Base-by-base conservation (phyloP, 1,140 invertebrate species). In the Diabrotica undecimpunctata region DNA sequence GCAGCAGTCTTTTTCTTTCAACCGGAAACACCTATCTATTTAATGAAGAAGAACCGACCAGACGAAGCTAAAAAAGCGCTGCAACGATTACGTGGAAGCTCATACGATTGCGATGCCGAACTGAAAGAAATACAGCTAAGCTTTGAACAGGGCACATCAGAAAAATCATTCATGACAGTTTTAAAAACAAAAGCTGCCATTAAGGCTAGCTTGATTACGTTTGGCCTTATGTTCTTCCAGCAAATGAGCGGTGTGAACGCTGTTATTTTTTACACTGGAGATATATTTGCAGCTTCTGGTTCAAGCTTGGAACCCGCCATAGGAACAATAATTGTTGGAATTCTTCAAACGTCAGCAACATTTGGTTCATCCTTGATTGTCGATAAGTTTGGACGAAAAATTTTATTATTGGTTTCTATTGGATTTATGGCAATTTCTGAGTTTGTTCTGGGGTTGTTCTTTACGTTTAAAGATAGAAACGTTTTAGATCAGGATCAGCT, bases 271-370 rank as follows among this genome's bases (percentile, higher is more conserved):
- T 88, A 86, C 66, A 81, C 83, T 0, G 78, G 80, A 0, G 72
- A 70, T 0, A 85, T 82, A 70, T 85, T 82, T 60, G 50, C 62
- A 50, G 66, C 59, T 4, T 58, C 75, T 35, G 67, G 68, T 58
- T 46, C 41, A 10, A 46, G 58, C 0, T 68, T 94, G 6, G 72
- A 83, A 37, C 74, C 86, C 0, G 81, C 82, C 69, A 72, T 82
- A 0, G 83, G 82, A 3, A 86, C 91, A 0, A 89, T 94, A 50
- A 83, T 93, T 60, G 83, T 95, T 13, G 92, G 89, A 2, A 76
- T 81, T n/a, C 86, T 92, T 13, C 89, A 92, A 77, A 84, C 94
- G 6, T 54, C 86, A 2, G 84, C 86, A n/a, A 92, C 89, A 9
- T 79, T 85, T 37, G 75, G 86, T 0, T 86, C 88, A 6, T 82